Base-by-base conservation (phyloP, 2,888 invertebrate genomes). In the Acanthosepion pharaonis region DNA sequence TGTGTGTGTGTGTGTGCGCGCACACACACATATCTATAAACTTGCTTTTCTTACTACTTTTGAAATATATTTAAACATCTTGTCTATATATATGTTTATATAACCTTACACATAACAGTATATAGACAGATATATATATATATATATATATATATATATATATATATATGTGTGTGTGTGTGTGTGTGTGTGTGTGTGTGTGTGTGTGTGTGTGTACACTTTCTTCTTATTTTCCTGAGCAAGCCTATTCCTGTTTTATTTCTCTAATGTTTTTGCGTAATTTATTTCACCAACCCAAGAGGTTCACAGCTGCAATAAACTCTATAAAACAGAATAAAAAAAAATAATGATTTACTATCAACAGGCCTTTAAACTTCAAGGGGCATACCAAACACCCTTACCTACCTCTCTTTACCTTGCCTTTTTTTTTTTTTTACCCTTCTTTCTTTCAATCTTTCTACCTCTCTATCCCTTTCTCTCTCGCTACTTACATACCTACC, bases 271-370 rank as follows among this genome's bases (percentile, higher is more conserved):
- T 78, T 78, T 28, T 78, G n/a, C 78, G n/a, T 78, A 78, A 78
- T 78, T 78, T 78, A 78, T 78, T 78, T 78, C 78, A 78, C 3
- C 78, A 59, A 59, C 59, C 59, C 59, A 59, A 59, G 59, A 59
- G 78, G 28, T 15, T 78, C 78, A 8, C 78, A 78, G 78, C 78
- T 78, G 78, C n/a, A 78, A 78, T 78, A 78, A 78, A 78, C 28
- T n/a, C 9, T n/a, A n/a, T 9, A 28, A 59, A 78, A 78, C n/a
- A 78, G 18, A 78, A n/a, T n/a, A n/a, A 11, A 9, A 78, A n/a
- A 78, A 28, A 78, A 78, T 78, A 78, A 78, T 78, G 78, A 78
- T 78, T 78, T 78, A 78, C 78, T 78, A 78, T 78, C 78, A 78
- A 78, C 78, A 78, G 78, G 78, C 78, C 28, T 78, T 78, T 78